phyloP scores from a whole-genome alignment of 2,797 vertebrate species.

The Protonibea diacanthus region DNA sequence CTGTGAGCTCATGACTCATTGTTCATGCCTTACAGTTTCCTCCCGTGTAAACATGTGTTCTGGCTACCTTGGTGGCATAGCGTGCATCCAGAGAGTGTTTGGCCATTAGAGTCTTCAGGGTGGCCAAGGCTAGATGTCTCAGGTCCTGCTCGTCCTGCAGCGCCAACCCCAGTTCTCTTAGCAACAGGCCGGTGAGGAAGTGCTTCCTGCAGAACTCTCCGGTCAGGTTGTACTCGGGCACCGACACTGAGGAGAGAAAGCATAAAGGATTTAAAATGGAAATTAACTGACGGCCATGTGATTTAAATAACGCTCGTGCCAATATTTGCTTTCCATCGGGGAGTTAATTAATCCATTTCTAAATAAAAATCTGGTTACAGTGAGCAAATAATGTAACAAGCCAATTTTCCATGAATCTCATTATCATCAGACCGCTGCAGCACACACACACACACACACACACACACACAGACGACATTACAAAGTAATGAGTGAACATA shows the following conservation, averaged over 20 bases:
- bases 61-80: constrained; percentile 90
- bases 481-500: constrained; percentile 69
- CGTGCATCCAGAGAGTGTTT: constrained; percentile 97
- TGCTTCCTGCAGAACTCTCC: constrained; percentile 99
- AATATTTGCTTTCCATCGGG: constrained; percentile 47
- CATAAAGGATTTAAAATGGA: constrained; percentile 8
- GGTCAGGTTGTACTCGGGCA: constrained; percentile 97
- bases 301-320: constrained; percentile 24
- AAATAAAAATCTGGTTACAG: constrained; percentile 34
- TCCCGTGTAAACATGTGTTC: constrained; percentile 42
- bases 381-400: constrained; percentile 43
- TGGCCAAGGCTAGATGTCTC: constrained; percentile 94
- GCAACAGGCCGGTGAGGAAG: constrained; percentile 94
- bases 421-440: constrained; percentile 6
- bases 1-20: constrained; percentile 46
- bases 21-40: constrained; percentile 39
- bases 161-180: constrained; percentile 96
- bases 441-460: constrained; percentile 17
- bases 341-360: constrained; percentile 24
- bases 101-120: constrained; percentile 98
- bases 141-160: constrained; percentile 98
- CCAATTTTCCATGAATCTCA: constrained; percentile 24
- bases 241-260: constrained; percentile 57
- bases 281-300: constrained; percentile 16
- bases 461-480: constrained; percentile 33